Conservation (phyloP, 2,888 invertebrate genomes). For the Bellardia bayeri region DNA sequence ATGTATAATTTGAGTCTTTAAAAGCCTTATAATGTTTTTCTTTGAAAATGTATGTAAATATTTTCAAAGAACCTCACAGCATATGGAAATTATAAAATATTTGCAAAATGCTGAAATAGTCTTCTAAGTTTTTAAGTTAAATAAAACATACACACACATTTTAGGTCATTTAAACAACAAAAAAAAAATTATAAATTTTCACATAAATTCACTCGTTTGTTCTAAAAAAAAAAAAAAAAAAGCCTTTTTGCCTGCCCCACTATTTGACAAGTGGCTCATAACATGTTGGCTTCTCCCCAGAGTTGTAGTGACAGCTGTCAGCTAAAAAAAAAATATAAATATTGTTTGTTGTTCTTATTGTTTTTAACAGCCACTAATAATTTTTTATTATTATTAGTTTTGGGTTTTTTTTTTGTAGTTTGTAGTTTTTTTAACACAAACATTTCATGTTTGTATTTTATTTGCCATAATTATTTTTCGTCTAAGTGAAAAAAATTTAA, state of each 20-base stretch:
- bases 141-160: slow-evolving; percentile 2
- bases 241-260: neutral
- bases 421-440: slow-evolving; percentile 23
- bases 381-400: slow-evolving; percentile 37
- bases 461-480: slow-evolving; percentile 23
- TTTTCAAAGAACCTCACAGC: slow-evolving; percentile 33
- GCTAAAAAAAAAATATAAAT: slow-evolving; percentile 29
- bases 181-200: slow-evolving; percentile 8
- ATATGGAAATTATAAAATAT: slow-evolving; percentile 48
- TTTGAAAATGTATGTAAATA: slow-evolving; percentile 61
- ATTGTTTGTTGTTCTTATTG: slow-evolving; percentile 42
- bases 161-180: slow-evolving; percentile 47
- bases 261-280: slow-evolving; percentile 52
- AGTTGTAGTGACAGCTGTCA: slow-evolving; percentile 68
- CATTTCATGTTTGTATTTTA: slow-evolving; percentile 24
- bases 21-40: slow-evolving; percentile 67
- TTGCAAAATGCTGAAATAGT: slow-evolving; percentile 23
- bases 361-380: slow-evolving; percentile 48
- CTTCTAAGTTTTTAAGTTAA: neutral
- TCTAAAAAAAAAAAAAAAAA: neutral
- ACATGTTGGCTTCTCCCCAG: slow-evolving; percentile 46
- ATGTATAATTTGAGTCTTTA: slow-evolving; percentile 35
- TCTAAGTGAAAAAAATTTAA: slow-evolving; percentile 26
- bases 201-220: slow-evolving; percentile 6
- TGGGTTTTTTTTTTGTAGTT: slow-evolving; percentile 7